Evolutionary conservation across 2,888 invertebrate species (phyloP), one percentile per base, ranked within the genome.

Genomic region (Tiphia femorata): DNA sequence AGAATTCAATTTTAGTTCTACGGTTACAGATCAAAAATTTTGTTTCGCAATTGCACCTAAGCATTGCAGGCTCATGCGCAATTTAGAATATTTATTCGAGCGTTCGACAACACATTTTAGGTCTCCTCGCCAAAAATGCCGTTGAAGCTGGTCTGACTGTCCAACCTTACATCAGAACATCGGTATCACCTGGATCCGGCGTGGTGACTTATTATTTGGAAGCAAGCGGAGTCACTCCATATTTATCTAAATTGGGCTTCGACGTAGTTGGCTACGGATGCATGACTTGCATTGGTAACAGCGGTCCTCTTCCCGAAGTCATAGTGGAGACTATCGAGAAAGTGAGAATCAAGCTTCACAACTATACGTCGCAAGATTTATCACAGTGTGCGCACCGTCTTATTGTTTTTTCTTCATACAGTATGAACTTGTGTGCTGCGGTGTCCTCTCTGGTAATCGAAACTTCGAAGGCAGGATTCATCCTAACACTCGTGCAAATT

Each of bases 251-350:
- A 78, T 86, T 98, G 1, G 98, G 98, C 5, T 99, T 98, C 82
- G 90, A 95, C 80, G 91, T 96, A 42, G 97, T 98, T 1, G 98
- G 98, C n/a, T 99, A 98, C 79, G 98, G 98, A 0, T 99, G 99
- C 83, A 98, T 98, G 98, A 98, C 98, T 0, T 99, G 99, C 81
- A 99, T 99, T 70, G 98, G 98, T 0, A 99, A 99, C 86, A 96
- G 96, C 3, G 98, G 98, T 0, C 97, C 97, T 0, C 88, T 99
- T 0, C 93, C 95, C 49, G 97, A 97, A 46, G 89, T 70, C 7
- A 76, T 82, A 52, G 68, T 74, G 16, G 80, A 82, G 40, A 72
- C 73, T 5, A 81, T 82, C 27, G 81, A 82, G 50, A 81, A 78
- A 65, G 81, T 80, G 59, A 48, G 12, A 37, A 40, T 56, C 40